Evolutionary conservation across 2,113 vertebrate species (phyloP).

Genomic region (Engystomops pustulosus): DNA sequence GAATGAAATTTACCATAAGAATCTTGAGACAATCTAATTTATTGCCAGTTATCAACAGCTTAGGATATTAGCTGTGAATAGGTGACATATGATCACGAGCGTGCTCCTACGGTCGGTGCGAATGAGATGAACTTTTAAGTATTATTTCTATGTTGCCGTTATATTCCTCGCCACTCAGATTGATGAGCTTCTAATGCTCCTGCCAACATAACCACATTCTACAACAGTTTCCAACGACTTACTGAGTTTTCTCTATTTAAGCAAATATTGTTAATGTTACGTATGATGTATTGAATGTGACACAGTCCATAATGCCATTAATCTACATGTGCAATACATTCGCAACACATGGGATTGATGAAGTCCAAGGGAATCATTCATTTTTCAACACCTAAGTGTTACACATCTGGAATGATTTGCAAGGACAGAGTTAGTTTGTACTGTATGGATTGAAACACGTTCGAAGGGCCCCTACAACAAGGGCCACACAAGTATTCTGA

Average conservation of each 20-base stretch:
- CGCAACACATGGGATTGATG: slow-evolving; percentile 42
- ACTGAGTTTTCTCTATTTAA: slow-evolving; percentile 20
- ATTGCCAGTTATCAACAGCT: slow-evolving; percentile 35
- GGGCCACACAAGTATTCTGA: slow-evolving; percentile 41
- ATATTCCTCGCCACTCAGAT: slow-evolving; percentile 2
- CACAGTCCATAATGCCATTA: slow-evolving; percentile 37
- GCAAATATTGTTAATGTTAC: slow-evolving; percentile 47
- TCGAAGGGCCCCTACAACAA: slow-evolving; percentile 19
- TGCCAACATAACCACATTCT: slow-evolving; percentile 36
- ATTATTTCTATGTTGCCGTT: slow-evolving; percentile 3
- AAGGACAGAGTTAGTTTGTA: slow-evolving; percentile 21
- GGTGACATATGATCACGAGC: slow-evolving; percentile 11
- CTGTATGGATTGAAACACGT: slow-evolving; percentile 4
- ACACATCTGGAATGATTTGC: slow-evolving; percentile 46
- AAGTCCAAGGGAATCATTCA: slow-evolving; percentile 37
- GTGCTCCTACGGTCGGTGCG: neutral
- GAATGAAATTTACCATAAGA: neutral
- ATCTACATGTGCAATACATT: slow-evolving; percentile 36
- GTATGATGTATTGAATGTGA: slow-evolving; percentile 42
- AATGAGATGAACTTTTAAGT: slow-evolving; percentile 19
- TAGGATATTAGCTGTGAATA: slow-evolving; percentile 16
- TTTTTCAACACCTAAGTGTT: slow-evolving; percentile 43
- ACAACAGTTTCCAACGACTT: slow-evolving; percentile 30
- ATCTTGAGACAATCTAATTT: neutral
- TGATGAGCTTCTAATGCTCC: slow-evolving; percentile 18